Evolutionary conservation across 1,140 invertebrate species (phyloP).

Genomic region (Lordiphosa stackelbergi): DNA sequence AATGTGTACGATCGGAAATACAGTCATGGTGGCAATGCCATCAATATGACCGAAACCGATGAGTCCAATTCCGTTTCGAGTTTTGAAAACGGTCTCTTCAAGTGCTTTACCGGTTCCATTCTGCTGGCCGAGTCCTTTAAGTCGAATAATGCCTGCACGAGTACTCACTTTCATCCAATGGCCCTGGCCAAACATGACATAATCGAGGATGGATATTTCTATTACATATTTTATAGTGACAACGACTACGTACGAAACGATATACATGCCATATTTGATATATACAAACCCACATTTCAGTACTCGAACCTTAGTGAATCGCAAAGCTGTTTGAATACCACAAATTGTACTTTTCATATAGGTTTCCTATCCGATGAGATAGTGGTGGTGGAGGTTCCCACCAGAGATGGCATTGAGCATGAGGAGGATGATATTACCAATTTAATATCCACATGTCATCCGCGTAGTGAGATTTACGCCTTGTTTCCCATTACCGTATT

Average conservation of each 20-base stretch:
- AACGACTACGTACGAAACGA: constrained; percentile 87
- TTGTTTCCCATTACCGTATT: constrained; percentile 87
- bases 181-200: constrained; percentile 84
- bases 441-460: constrained; percentile 85
- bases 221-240: constrained; percentile 92
- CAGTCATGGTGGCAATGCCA: constrained; percentile 84
- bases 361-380: constrained; percentile 84
- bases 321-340: constrained; percentile 85
- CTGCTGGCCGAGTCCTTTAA: constrained; percentile 84
- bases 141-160: constrained; percentile 82
- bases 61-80: constrained; percentile 84
- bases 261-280: constrained; percentile 89
- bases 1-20: constrained; percentile 84
- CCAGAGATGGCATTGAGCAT: constrained; percentile 86
- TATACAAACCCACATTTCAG: constrained; percentile 88
- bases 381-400: constrained; percentile 89
- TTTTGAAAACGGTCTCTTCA: constrained; percentile 86
- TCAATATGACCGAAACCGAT: constrained; percentile 79
- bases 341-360: constrained; percentile 85
- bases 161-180: constrained; percentile 82
- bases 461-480: constrained; percentile 85
- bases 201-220: constrained; percentile 86
- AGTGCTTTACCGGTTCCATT: constrained; percentile 86
- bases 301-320: constrained; percentile 84
- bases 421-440: constrained; percentile 84